These are phyloP conservation scores for Dioctria rufipes DNA, from an alignment of 2,888 invertebrate species.

Conservation along the genomic window DNA sequence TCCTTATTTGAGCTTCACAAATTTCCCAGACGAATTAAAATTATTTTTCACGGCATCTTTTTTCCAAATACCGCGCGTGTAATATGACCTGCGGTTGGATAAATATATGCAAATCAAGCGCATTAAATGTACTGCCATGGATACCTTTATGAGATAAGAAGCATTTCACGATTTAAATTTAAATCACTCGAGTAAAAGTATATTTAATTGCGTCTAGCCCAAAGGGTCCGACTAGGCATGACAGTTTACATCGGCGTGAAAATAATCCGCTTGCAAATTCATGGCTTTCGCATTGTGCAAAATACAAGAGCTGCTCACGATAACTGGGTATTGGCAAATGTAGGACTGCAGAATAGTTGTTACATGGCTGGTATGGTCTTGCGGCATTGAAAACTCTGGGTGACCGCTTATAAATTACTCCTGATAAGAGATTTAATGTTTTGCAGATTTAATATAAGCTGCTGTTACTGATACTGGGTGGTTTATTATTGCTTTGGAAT, in stretches of 20 bases:
- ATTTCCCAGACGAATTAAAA: not conserved
- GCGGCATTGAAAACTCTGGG: not conserved
- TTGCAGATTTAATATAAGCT: not conserved
- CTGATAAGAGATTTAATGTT: constrained; percentile 25
- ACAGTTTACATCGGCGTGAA: constrained; percentile 55
- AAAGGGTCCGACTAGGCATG: constrained; percentile 52
- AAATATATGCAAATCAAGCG: constrained; percentile 21
- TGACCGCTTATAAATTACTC: constrained; percentile 21
- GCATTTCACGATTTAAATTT: constrained; percentile 25
- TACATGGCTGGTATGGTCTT: not conserved
- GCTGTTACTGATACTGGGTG: not conserved
- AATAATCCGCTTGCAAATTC: constrained; percentile 48
- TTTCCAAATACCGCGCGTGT: not conserved
- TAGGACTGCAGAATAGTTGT: not conserved
- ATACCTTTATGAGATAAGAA: constrained; percentile 4
- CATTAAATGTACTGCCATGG: constrained; percentile 3
- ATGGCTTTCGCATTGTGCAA: not conserved
- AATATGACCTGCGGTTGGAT: constrained; percentile 14
- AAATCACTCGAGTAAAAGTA: constrained; percentile 13
- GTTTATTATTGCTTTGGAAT: not conserved
- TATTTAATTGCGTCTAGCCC: constrained; percentile 20
- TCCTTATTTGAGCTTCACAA: not conserved
- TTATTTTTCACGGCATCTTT: not conserved
- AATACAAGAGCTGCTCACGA: too few relatives aligned
- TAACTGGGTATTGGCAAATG: not conserved